Evolutionary conservation across 2,113 vertebrate species (phyloP), one percentile per base, ranked within the genome.

Genomic region (Varanus salvator): DNA sequence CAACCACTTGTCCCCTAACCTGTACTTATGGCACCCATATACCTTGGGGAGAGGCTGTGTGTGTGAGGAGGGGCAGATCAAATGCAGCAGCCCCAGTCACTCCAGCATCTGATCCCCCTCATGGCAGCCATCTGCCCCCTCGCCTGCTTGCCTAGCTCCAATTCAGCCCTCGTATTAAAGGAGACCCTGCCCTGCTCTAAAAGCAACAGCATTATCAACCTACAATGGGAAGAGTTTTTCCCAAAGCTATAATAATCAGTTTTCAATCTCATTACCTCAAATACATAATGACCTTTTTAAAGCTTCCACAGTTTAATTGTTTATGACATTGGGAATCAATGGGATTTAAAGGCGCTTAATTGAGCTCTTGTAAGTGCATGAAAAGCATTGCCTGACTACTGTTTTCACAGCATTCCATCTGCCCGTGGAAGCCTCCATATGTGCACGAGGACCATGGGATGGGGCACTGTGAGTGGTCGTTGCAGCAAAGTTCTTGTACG

Each of bases 311-410:
- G 38, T 84, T 23, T 84, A 84, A 89, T 64, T 76, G 71, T 76
- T 84, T 89, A 84, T 66, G 71, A 84, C 71, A 84, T 66, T 84
- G 81, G 71, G 82, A 89, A 89, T 84, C 80, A 84, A 89, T 84
- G 81, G 81, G 81, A 89, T 60, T 84, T 76, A 89, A 64, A n/a
- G 68, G 60, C 84, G 81, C 81, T 89, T 75, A 76, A 74, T 71
- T n/a, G 23, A 48, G 23, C 29, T 14, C 64, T 69, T 87, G n/a
- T 76, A 87, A 77, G n/a, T 66, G 85, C 84, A 75, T 14, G 52
- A 29, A 19, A 31, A 89, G 57, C 71, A 17, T 66, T 84, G 29
- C 44, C 11, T 34, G 54, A 34, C 71, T 31, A 66, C 19, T 66
- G 21, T 84, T 66, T 89, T 21, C 31, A 74, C 34, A 89, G 15